phyloP scores from a whole-genome alignment of 1,140 invertebrate species.

The Leptestheria dahalacensis region DNA sequence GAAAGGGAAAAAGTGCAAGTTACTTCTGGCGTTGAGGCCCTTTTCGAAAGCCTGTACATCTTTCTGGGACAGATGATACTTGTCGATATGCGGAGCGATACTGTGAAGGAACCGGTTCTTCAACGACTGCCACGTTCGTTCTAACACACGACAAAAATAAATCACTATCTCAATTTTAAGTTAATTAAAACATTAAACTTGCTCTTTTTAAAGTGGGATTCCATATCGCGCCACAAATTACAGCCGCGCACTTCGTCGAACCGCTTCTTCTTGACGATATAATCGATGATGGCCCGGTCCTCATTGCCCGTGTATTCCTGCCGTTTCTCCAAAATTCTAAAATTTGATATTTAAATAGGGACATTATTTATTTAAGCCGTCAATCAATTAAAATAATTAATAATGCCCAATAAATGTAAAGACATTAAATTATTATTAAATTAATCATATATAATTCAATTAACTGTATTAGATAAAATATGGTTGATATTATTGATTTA shows the following conservation, averaged over 20 bases:
- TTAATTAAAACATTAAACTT: too few species aligned
- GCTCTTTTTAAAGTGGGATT: neutral
- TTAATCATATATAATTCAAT: too few species aligned
- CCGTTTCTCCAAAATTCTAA: neutral
- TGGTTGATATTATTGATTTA: too few species aligned
- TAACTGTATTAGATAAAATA: too few species aligned
- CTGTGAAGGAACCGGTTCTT: neutral
- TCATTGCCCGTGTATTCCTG: neutral
- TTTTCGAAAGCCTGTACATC: neutral
- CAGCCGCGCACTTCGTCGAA: neutral
- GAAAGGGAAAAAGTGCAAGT: too few species aligned
- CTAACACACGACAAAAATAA: too few species aligned
- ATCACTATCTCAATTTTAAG: too few species aligned
- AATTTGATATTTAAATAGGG: neutral
- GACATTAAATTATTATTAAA: too few species aligned
- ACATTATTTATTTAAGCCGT: too few species aligned
- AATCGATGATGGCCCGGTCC: neutral
- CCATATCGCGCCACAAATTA: neutral
- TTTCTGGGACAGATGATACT: neutral
- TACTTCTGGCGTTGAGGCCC: neutral
- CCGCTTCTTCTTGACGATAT: neutral
- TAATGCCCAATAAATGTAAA: too few species aligned
- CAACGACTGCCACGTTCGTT: neutral
- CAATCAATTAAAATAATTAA: too few species aligned
- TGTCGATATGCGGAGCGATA: neutral